Evolutionary conservation across 2,797 vertebrate species (phyloP).

Genomic region (Lepus townsendii): DNA sequence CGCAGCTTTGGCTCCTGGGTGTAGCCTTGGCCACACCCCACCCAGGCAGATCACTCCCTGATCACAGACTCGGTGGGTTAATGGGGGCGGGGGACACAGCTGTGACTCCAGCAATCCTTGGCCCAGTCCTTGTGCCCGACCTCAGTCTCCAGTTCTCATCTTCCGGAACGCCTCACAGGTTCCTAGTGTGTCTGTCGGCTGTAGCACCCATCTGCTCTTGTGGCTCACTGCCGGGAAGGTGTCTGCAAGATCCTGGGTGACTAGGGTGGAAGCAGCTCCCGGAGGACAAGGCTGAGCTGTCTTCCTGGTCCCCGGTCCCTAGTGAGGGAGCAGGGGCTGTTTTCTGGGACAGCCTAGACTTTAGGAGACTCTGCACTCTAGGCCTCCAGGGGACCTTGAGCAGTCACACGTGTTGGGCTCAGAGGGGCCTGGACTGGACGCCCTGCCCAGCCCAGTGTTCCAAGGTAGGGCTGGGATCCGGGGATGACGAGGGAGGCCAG

Average conservation of each 20-base stretch:
- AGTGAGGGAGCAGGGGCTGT: background rate
- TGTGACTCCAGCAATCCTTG: background rate
- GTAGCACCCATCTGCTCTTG: constrained; percentile 19
- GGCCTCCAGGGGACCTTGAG: background rate
- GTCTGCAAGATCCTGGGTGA: constrained; percentile 10
- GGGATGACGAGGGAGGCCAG: background rate
- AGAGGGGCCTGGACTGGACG: background rate
- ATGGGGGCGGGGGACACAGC: background rate
- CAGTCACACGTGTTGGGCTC: background rate
- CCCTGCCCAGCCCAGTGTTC: background rate
- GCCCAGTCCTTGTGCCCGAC: background rate
- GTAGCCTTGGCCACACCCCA: background rate
- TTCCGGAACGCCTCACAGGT: background rate
- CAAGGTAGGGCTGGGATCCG: background rate
- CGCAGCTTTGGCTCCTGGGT: background rate
- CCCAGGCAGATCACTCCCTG: background rate
- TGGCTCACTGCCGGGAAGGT: background rate
- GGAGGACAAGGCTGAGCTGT: background rate
- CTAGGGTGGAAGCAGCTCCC: background rate
- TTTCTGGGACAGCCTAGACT: background rate
- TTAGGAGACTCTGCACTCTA: background rate
- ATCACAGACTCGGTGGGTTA: constrained; percentile 5
- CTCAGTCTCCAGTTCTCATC: background rate
- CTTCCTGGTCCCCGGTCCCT: background rate
- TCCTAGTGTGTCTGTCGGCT: background rate